A percentile compares a stretch with the other conserved stretches of the same genome.
These are phyloP conservation scores for Ladona fulva DNA, from an alignment of 1,140 invertebrate species.

Conservation along the genomic window DNA sequence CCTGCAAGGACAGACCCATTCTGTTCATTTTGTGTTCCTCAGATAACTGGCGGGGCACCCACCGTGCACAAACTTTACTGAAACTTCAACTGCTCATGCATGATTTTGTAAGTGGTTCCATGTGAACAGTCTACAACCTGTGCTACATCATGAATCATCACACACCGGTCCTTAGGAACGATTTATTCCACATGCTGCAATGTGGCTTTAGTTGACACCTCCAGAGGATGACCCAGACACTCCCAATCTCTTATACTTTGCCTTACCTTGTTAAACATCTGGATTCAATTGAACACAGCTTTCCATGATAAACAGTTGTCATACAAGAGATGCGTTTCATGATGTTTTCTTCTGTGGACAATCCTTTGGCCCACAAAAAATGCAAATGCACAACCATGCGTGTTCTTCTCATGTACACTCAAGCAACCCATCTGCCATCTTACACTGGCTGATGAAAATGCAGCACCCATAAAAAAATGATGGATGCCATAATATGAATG, in stretches of 20 bases:
- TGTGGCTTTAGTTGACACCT: slow-evolving; percentile 10
- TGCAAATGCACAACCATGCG: neutral
- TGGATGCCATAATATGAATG: too few relatives aligned
- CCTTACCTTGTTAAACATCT: slow-evolving; percentile 11
- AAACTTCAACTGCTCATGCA: neutral
- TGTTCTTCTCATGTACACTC: neutral
- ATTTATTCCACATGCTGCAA: slow-evolving; percentile 11
- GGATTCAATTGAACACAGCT: slow-evolving; percentile 17
- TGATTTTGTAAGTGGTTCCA: neutral
- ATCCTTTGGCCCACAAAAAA: neutral
- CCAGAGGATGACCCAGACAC: neutral
- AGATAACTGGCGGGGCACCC: too few relatives aligned
- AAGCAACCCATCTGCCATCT: neutral
- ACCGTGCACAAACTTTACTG: neutral
- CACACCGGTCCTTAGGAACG: neutral
- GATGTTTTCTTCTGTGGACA: neutral
- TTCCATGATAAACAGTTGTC: slow-evolving; percentile 12
- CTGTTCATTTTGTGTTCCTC: neutral
- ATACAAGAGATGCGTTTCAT: neutral
- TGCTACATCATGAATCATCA: neutral
- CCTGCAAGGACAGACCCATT: neutral
- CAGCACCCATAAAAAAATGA: too few relatives aligned
- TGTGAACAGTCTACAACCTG: neutral
- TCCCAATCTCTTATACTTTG: slow-evolving; percentile 8
- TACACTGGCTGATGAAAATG: neutral